Evolutionary conservation across 2,113 vertebrate genomes (phyloP).

Genomic region (Larimichthys polyactis): DNA sequence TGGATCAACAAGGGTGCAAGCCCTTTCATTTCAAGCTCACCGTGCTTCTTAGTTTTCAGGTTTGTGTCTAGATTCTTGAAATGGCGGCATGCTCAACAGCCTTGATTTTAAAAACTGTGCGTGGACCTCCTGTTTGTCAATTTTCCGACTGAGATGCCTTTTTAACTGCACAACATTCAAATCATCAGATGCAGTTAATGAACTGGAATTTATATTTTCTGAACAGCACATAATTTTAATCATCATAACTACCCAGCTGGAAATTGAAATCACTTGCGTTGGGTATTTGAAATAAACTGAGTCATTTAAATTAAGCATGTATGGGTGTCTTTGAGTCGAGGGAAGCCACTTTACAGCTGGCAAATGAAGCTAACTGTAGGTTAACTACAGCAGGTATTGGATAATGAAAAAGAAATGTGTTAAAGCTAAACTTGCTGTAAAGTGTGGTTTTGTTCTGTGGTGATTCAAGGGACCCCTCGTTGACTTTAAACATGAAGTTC

Average conservation of each 20-base stretch:
- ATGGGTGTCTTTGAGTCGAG: not conserved
- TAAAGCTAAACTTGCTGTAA: no score
- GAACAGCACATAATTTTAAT: slow-evolving; percentile 5
- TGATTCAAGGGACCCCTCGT: no score
- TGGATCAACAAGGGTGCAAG: not conserved
- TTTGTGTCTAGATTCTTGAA: not conserved
- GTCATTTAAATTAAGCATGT: slow-evolving; percentile 24
- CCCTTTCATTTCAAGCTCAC: not conserved
- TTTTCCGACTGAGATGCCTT: slow-evolving; percentile 41
- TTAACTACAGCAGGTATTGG: no score
- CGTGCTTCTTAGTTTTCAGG: not conserved
- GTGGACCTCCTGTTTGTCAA: slow-evolving; percentile 11
- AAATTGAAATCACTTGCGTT: slow-evolving; percentile 11
- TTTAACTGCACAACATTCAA: slow-evolving; percentile 22
- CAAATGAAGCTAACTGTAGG: no score
- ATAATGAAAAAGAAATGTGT: no score
- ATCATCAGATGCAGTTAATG: slow-evolving; percentile 43
- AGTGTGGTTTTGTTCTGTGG: no score
- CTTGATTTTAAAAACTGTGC: not conserved
- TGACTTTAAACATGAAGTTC: no score
- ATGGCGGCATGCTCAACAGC: not conserved
- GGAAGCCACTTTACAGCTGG: not conserved
- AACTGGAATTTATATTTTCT: slow-evolving; percentile 26
- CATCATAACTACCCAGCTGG: slow-evolving; percentile 19
- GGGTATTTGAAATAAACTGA: slow-evolving; percentile 11